phyloP scores from a whole-genome alignment of 2,797 vertebrate species.

The Hyperoplus immaculatus region DNA sequence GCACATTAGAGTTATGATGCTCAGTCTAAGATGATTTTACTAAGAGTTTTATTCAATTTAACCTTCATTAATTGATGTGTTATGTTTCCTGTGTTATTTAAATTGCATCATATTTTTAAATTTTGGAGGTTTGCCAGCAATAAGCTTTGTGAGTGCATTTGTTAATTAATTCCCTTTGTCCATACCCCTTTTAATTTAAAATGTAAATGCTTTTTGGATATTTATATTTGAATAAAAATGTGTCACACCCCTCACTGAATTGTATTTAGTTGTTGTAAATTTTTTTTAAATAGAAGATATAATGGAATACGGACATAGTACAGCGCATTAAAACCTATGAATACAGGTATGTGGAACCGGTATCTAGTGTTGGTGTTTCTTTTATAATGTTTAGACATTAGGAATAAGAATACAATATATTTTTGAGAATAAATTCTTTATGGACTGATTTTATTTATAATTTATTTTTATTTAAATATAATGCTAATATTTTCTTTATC shows the following conservation, averaged over 20 bases:
- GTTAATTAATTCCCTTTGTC: not conserved
- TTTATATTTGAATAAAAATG: slow-evolving; percentile 34
- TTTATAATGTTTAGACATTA: too few relatives aligned
- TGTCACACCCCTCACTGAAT: not conserved
- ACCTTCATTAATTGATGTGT: not conserved
- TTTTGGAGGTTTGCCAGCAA: slow-evolving; percentile 9
- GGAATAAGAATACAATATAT: too few relatives aligned
- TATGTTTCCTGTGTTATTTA: not conserved
- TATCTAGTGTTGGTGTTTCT: too few relatives aligned
- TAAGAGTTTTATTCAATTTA: not conserved
- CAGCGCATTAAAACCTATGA: too few relatives aligned
- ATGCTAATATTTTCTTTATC: too few relatives aligned
- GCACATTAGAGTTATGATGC: not conserved
- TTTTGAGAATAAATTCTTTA: too few relatives aligned
- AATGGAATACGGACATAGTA: too few relatives aligned
- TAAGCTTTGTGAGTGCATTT: slow-evolving; percentile 17
- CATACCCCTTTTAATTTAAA: not conserved
- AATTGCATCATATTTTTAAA: not conserved
- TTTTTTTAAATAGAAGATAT: too few relatives aligned
- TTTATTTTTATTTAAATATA: too few relatives aligned
- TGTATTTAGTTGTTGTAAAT: not conserved
- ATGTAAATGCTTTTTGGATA: slow-evolving; percentile 2
- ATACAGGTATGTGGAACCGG: too few relatives aligned
- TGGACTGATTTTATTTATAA: too few relatives aligned
- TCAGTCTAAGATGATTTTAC: not conserved